These are phyloP conservation scores for Phalangium opilio DNA, from an alignment of 2,888 invertebrate genomes.

Conservation along the genomic window DNA sequence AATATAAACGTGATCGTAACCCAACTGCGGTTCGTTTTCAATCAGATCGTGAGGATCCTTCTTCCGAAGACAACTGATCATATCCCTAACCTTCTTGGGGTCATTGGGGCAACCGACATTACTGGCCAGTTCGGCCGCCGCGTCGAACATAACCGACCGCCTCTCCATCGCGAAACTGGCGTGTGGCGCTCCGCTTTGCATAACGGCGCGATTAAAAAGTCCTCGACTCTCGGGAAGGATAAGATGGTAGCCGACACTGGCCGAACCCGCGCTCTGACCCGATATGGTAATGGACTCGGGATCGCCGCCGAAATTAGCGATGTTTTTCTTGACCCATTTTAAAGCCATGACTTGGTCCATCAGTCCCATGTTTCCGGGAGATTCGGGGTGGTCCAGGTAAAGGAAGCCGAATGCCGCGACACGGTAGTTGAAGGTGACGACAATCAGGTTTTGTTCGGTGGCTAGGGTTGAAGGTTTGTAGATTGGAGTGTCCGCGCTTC, in stretches of 20 bases:
- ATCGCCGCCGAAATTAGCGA: not conserved
- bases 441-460: not conserved
- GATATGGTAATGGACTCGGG: not conserved
- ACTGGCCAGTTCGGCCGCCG: too few relatives aligned
- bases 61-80: too few relatives aligned
- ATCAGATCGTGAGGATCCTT: too few relatives aligned
- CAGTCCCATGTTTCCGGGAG: not conserved
- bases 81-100: too few relatives aligned
- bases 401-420: not conserved
- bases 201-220: not conserved
- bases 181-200: not conserved
- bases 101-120: too few relatives aligned
- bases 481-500: not conserved
- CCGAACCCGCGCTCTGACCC: not conserved
- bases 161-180: not conserved
- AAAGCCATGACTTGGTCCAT: conserved; percentile 1
- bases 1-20: too few relatives aligned
- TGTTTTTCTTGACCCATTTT: not conserved
- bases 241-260: not conserved
- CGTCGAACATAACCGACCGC: not conserved
- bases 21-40: too few relatives aligned
- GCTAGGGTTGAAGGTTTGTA: not conserved
- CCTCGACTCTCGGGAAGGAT: not conserved
- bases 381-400: not conserved
- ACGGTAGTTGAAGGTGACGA: not conserved